Base-by-base conservation (phyloP, 2,888 invertebrate genomes). In the Ophion costatus region DNA sequence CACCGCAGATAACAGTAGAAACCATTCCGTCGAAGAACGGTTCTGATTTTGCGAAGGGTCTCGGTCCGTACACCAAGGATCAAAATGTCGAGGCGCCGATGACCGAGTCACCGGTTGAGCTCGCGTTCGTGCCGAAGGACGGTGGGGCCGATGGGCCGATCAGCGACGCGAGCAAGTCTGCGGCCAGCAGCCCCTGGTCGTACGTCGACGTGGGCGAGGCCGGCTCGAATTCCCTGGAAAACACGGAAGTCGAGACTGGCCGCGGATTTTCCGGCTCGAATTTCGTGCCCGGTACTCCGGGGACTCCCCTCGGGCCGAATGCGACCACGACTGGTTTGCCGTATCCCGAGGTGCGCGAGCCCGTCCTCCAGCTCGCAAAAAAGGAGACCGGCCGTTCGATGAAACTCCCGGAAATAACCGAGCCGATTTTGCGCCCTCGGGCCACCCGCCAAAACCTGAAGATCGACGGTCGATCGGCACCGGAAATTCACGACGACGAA, bases 261-360 rank as follows among this genome's bases (percentile, higher is more conserved):
- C 87, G 93, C 22, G 92, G 91, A 0, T 93, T 93, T 63, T 92
- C 92, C 0, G 91, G 90, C 6, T 77, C 88, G 4, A 89, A 86
- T 42, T 88, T 89, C 75, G 85, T 90, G 9, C 79, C 88, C 14
- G 51, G 87, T 0, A 79, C 87, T 0, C 29, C 84, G 5, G 61
- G 80, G 17, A 64, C 56, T n/a, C 5, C 79, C 59, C 7, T 17
- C 82, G 38, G 73, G 33, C 61, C 38, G n/a, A 63, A 38, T 11
- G 20, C 24, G n/a, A 11, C 71, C 2, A 14, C 38, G 22, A 57
- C 33, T 1, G n/a, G 38, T 7, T 79, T 80, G 20, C 56, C 59
- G 22, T n/a, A 14, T 20, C 70, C 75, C 29, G 97, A 97, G 93
- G 96, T 97, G 22, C 96, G 96, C 0, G 97, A 97, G 89, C 97